Evolutionary conservation across 2,888 invertebrate species (phyloP).

Genomic region (Eupithecia vulgata): DNA sequence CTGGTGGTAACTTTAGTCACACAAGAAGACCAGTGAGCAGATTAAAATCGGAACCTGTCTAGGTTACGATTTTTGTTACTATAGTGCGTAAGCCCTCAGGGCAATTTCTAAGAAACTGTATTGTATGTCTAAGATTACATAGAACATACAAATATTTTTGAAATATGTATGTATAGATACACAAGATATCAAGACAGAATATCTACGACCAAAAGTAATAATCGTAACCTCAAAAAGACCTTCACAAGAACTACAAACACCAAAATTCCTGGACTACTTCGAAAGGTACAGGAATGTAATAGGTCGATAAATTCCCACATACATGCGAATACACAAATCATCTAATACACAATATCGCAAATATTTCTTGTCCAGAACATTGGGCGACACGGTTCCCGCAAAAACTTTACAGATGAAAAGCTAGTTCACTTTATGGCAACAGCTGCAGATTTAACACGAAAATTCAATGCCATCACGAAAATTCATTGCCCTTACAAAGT

Average conservation of each 20-base stretch:
- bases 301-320: slow-evolving; percentile 67
- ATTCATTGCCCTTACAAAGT: too few species aligned
- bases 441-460: neutral
- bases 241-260: slow-evolving; percentile 37
- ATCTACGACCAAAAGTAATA: neutral
- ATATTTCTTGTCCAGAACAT: slow-evolving; percentile 80
- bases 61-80: too few species aligned
- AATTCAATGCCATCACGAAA: neutral
- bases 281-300: slow-evolving; percentile 52
- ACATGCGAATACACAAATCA: slow-evolving; percentile 78
- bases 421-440: slow-evolving; percentile 15
- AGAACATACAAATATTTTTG: neutral
- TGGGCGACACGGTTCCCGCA: slow-evolving; percentile 73
- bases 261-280: slow-evolving; percentile 45
- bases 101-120: too few species aligned
- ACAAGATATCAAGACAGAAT: neutral
- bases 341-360: slow-evolving; percentile 81
- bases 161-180: neutral
- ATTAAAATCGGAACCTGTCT: neutral
- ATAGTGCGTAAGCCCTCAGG: too few species aligned
- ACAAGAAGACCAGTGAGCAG: neutral
- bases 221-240: slow-evolving; percentile 14
- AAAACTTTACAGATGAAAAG: slow-evolving; percentile 54
- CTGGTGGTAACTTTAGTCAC: neutral
- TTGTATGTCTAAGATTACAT: neutral